Evolutionary conservation across 2,113 vertebrate genomes (phyloP), one percentile per base, ranked within the genome.

Genomic region (Hippocampus zosterae): DNA sequence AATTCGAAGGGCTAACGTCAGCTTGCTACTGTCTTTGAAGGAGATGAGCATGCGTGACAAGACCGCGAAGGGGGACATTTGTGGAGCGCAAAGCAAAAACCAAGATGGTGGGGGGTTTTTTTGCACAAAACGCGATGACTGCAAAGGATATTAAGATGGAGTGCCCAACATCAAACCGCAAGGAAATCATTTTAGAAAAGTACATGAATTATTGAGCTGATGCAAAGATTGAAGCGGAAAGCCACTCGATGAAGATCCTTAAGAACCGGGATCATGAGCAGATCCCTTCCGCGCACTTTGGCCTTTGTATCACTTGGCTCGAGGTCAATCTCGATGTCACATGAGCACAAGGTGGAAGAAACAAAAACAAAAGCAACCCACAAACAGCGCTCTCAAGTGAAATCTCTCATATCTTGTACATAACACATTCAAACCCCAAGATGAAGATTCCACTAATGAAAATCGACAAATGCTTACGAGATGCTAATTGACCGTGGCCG

Each of bases 401-500:
- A 64, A 66, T 74, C 50, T 64, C 50, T 69, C 61, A 44, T 70
- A 57, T 27, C 50, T 18, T 66, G 55, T 61, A 44, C 33, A 41
- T 46, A 70, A 62, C 52, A 1, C 15, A 70, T 61, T 81, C 63
- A 44, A 65, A 70, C 65, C 74, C 63, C 72, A 60, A 0, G 68
- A 65, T 74, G 10, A 1, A 41, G 48, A 48, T 56, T 67, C 53
- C 62, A 70, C 72, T 67, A 81, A 83, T 81, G 74, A 68, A 72
- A 82, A 77, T 85, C 27, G 74, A 81, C 71, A 81, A 84, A 83
- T 74, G 81, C 71, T 69, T 60, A 61, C 33, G 55, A 72, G 67
- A 77, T 84, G 69, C 69, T 75, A 81, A 88, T 86, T 78, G 81
- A 79, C 64, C 83, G 71, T 76, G 56, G 70, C 41, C 71, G 61